Base-by-base conservation (phyloP, 2,888 invertebrate genomes). In the Drosophila maculinotata region DNA sequence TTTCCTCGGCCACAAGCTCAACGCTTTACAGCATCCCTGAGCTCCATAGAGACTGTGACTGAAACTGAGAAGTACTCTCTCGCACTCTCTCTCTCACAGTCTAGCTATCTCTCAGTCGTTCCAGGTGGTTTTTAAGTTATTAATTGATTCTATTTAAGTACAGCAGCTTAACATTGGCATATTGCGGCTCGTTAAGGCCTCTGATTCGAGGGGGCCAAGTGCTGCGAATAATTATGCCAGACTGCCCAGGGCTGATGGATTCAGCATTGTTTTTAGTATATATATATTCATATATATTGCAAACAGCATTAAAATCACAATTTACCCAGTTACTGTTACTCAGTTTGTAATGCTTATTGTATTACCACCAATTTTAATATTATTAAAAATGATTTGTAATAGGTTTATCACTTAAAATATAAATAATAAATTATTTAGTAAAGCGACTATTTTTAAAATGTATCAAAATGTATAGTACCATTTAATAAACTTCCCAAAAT, bases 141-240 rank as follows among this genome's bases (percentile, higher is more conserved):
- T 84, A 84, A 88, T 87, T 84, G 88, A 87, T 84, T 88, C 78
- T 77, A 81, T 88, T 88, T 88, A 87, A 82, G 88, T 63, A 72
- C 54, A 49, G 36, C 53, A 69, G 68, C 83, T 88, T 87, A 72
- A 86, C 64, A 79, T 81, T 76, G 81, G 76, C 81, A 83, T 82
- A 82, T 82, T 60, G 59, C 48, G 48, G 58, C 75, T 81, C 79
- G 57, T 80, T 80, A 85, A 39, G 65, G 64, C 30, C 64, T 44
- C 48, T 52, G 59, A 26, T 52, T 51, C 26, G 7, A 3, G 2
- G 1, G 12, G n/a, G 8, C 9, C 5, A 17, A 35, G 3, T n/a
- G 20, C 35, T 28, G 47, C 9, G 17, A 12, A 58, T 59, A 51
- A 59, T 74, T 58, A 52, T 35, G 23, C 1, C n/a, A 10, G 14